Conservation (phyloP, 2,888 invertebrate species). For the Aporophyla nigra region DNA sequence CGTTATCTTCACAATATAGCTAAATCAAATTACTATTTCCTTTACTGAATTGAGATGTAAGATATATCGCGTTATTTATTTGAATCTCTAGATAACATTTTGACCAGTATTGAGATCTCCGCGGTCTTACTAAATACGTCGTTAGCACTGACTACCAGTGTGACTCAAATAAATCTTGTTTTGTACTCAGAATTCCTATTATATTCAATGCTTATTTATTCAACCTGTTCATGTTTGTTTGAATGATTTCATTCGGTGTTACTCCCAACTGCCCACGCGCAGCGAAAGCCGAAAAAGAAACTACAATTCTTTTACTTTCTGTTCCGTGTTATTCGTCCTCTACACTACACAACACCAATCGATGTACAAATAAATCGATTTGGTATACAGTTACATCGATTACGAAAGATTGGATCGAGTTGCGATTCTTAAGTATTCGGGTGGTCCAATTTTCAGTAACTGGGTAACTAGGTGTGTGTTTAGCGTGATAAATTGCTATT, state of each 20-base stretch:
- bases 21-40: constrained; percentile 52
- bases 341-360: constrained; percentile 65
- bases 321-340: constrained; percentile 70
- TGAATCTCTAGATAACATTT: constrained; percentile 45
- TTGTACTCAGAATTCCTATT: constrained; percentile 60
- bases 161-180: constrained; percentile 65
- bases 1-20: constrained; percentile 31
- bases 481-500: constrained; percentile 56
- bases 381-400: constrained; percentile 73
- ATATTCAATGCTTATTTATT: constrained; percentile 75
- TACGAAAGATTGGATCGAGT: constrained; percentile 74
- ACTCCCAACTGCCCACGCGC: constrained; percentile 78
- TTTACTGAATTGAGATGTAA: constrained; percentile 51
- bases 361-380: constrained; percentile 71
- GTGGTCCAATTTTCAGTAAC: constrained; percentile 62
- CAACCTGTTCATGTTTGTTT: constrained; percentile 86
- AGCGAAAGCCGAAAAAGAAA: constrained; percentile 75
- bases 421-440: constrained; percentile 66
- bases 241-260: constrained; percentile 79
- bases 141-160: constrained; percentile 55
- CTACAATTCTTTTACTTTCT: constrained; percentile 74
- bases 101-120: constrained; percentile 58
- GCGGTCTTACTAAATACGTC: constrained; percentile 57
- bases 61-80: constrained; percentile 51
- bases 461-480: constrained; percentile 59